Evolutionary conservation across 2,888 invertebrate genomes (phyloP).

Genomic region (Caenorhabditis japonica): DNA sequence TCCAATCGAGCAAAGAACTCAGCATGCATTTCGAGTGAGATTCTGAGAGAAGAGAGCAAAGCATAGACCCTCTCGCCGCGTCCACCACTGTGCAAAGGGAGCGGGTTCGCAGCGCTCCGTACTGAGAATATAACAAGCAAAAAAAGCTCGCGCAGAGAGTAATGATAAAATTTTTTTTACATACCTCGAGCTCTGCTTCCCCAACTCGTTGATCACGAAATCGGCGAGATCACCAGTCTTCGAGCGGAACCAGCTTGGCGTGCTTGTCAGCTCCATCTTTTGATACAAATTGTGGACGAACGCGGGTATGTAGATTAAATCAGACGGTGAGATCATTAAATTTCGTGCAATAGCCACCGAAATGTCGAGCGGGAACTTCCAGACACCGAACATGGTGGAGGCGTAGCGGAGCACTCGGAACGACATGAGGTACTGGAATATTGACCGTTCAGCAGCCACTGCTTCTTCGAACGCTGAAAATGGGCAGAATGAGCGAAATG

Average conservation of each 20-base stretch:
- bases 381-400: constrained; percentile 56
- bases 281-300: constrained; percentile 53
- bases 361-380: constrained; percentile 63
- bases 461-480: constrained; percentile 71
- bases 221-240: constrained; percentile 54
- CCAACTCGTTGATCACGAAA: constrained; percentile 63
- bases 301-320: constrained; percentile 8
- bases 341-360: constrained; percentile 57
- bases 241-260: constrained; percentile 59
- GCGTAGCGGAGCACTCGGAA: constrained; percentile 69
- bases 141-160: background rate
- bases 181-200: constrained; percentile 56
- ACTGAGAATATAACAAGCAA: background rate
- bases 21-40: too few species aligned
- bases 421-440: constrained; percentile 66
- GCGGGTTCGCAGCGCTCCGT: too few species aligned
- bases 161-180: constrained; percentile 40
- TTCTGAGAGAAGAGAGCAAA: too few species aligned
- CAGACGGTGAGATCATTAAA: constrained; percentile 41
- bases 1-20: too few species aligned
- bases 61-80: too few species aligned
- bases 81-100: too few species aligned
- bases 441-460: constrained; percentile 59
- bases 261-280: constrained; percentile 49
- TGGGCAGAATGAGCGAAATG: too few species aligned